Conservation (phyloP, 2,797 vertebrate species). For the Pogoniulus pusillus region DNA sequence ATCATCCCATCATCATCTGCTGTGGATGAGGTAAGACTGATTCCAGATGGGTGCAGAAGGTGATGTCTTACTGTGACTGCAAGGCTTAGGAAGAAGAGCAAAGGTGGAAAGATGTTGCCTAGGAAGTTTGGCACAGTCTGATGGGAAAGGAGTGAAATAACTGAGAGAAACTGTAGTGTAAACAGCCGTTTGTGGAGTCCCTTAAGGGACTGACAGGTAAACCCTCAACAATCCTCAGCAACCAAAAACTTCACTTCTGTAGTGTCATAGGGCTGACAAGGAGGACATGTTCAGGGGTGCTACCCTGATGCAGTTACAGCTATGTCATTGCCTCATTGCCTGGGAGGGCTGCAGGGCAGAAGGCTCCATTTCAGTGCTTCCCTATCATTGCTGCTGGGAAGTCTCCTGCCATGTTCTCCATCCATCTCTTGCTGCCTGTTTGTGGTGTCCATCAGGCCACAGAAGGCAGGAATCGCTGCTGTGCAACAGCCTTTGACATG, state of each 20-base stretch:
- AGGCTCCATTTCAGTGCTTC: neutral
- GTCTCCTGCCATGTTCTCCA: accelerated
- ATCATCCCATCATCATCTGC: too few species aligned
- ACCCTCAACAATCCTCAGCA: neutral
- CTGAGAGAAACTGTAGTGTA: neutral
- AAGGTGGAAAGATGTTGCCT: neutral
- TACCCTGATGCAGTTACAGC: neutral
- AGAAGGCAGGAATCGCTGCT: neutral
- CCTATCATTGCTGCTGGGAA: neutral
- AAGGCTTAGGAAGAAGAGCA: neutral
- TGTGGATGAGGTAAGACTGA: neutral
- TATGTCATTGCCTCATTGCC: accelerated
- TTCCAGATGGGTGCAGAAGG: neutral
- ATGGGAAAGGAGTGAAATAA: neutral
- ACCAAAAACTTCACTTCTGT: neutral
- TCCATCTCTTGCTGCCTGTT: neutral
- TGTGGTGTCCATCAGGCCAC: neutral
- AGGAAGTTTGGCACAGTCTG: neutral
- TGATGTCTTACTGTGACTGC: neutral
- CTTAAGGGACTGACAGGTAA: neutral
- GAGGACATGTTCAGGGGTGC: accelerated
- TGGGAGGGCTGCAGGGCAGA: neutral
- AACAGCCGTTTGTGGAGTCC: neutral
- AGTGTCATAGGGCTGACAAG: neutral
- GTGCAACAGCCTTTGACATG: accelerated